Evolutionary conservation across 92 coral and sea anemone species (phyloP).

Genomic region (Anthopleura xanthogrammica): DNA sequence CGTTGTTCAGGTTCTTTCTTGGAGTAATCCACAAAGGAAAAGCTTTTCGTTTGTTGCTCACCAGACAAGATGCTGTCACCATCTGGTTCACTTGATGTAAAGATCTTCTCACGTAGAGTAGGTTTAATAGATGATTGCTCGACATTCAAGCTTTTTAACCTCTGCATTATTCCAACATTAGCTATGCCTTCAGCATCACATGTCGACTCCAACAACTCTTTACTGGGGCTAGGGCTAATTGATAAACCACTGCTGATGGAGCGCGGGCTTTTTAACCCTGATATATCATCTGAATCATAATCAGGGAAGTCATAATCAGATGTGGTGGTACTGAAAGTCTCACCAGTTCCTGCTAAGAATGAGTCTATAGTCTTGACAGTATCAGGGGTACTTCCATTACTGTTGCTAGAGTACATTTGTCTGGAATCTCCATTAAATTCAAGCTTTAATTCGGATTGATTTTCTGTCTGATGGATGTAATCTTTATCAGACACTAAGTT

Average conservation of each 20-base stretch:
- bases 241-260: constrained; percentile 63
- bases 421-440: not conserved
- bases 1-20: constrained; percentile 42
- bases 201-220: constrained; percentile 44
- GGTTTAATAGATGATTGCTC: constrained; percentile 39
- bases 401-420: not conserved
- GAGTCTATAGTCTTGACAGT: constrained; percentile 17
- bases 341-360: constrained; percentile 1
- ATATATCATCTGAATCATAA: constrained; percentile 60
- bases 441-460: constrained; percentile 8
- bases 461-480: not conserved
- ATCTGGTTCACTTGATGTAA: constrained; percentile 11
- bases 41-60: not conserved
- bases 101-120: constrained; percentile 50
- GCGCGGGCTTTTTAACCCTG: constrained; percentile 59
- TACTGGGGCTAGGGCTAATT: constrained; percentile 50
- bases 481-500: constrained; percentile 20
- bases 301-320: constrained; percentile 43
- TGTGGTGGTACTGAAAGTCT: constrained; percentile 9
- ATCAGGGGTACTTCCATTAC: constrained; percentile 30
- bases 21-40: constrained; percentile 16
- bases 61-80: not conserved
- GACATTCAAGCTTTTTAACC: constrained; percentile 45
- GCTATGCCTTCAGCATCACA: constrained; percentile 17
- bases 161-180: constrained; percentile 39